phyloP scores from a whole-genome alignment of 2,888 invertebrate species.

The Tigriopus californicus region DNA sequence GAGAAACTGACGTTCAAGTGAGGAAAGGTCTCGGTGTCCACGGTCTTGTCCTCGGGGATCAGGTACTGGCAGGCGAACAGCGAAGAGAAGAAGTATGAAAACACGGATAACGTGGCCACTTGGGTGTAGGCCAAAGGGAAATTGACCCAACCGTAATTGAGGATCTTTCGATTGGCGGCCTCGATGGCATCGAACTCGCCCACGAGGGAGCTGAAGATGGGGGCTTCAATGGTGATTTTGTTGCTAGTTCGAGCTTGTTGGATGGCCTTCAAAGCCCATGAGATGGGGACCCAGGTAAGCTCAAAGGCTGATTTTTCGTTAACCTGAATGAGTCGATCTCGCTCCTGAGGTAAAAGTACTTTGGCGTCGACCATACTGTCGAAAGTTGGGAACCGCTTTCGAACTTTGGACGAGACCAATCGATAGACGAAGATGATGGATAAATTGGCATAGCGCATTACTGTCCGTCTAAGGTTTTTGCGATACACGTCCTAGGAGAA shows the following conservation, averaged over 20 bases:
- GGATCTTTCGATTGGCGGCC: constrained; percentile 12
- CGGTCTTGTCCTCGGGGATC: constrained; percentile 26
- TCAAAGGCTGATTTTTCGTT: constrained; percentile 8
- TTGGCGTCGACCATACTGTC: neutral
- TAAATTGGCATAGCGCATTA: constrained; percentile 6
- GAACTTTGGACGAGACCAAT: constrained; percentile 3
- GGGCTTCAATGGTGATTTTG: constrained; percentile 11
- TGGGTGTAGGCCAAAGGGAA: constrained; percentile 15
- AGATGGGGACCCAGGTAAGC: constrained; percentile 11
- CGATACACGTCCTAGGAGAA: neutral
- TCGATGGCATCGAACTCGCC: constrained; percentile 7
- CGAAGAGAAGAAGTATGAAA: constrained; percentile 73
- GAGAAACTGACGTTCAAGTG: constrained; percentile 2
- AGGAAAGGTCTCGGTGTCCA: neutral
- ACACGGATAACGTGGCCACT: constrained; percentile 72
- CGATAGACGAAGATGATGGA: constrained; percentile 8
- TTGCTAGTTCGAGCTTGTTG: neutral
- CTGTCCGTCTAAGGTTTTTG: constrained; percentile 3
- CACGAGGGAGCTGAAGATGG: constrained; percentile 9
- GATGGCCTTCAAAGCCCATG: constrained; percentile 13
- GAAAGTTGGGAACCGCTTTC: neutral
- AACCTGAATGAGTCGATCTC: neutral
- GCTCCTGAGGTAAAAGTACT: neutral
- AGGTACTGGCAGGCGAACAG: constrained; percentile 70
- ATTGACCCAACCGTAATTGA: constrained; percentile 15